These are phyloP conservation scores for Fringilla coelebs DNA, from an alignment of 2,797 vertebrate species.

Conservation along the genomic window DNA sequence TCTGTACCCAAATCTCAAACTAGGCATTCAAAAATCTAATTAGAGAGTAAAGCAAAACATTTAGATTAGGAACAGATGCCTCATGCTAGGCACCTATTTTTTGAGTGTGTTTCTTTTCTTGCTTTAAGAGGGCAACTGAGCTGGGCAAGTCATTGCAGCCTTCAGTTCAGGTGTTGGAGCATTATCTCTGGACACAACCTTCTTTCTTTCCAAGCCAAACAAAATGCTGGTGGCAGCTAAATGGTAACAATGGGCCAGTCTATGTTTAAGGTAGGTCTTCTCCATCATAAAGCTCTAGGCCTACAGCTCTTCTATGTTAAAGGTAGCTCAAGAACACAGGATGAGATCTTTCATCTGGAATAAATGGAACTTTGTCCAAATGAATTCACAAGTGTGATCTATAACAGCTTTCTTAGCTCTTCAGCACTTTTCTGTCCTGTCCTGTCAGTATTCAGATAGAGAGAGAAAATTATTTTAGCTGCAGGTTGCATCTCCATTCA, in stretches of 20 bases:
- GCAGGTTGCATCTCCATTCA: not conserved
- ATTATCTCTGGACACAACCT: not conserved
- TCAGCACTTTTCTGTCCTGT: not conserved
- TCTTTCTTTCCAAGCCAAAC: not conserved
- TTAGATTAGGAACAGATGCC: not conserved
- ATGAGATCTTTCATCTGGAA: not conserved
- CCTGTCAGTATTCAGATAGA: not conserved
- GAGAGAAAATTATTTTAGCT: not conserved
- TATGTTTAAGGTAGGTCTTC: not conserved
- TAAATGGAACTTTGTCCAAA: not conserved
- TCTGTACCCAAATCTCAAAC: not conserved
- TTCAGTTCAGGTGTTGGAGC: not conserved
- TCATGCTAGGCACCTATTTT: not conserved
- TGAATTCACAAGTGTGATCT: not conserved
- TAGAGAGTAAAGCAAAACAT: not conserved
- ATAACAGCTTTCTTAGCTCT: not conserved
- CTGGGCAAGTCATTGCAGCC: not conserved
- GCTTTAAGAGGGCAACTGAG: not conserved
- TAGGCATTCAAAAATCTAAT: not conserved
- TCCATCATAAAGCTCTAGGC: not conserved
- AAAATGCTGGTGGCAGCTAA: not conserved
- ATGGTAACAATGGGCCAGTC: not conserved
- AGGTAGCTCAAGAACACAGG: not conserved
- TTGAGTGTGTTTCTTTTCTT: not conserved
- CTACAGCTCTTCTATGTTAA: not conserved